Evolutionary conservation across 2,888 invertebrate species (phyloP).

Genomic region (Labia minor): DNA sequence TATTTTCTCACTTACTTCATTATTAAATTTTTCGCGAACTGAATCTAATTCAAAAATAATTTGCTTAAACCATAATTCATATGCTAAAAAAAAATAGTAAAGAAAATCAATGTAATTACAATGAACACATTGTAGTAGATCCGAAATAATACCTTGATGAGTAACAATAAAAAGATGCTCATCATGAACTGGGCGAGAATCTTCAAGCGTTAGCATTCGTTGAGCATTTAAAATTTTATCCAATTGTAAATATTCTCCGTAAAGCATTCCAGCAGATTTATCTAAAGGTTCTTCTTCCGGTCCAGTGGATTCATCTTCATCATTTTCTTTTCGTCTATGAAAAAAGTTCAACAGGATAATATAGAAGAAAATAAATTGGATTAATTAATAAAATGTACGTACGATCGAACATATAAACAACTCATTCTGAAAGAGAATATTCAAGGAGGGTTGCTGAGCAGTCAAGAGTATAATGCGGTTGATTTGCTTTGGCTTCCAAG

Average conservation of each 20-base stretch:
- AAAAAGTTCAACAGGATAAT: too few relatives aligned
- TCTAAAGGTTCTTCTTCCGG: conserved; percentile 49
- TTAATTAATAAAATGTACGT: background rate
- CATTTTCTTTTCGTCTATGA: background rate
- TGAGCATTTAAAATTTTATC: conserved; percentile 77
- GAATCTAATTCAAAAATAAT: conserved; percentile 95
- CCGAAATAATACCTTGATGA: conserved; percentile 92
- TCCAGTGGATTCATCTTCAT: conserved; percentile 17
- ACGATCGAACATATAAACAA: background rate
- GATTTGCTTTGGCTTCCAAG: too few relatives aligned
- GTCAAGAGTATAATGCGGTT: too few relatives aligned
- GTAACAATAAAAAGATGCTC: conserved; percentile 96
- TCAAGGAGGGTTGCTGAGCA: too few relatives aligned
- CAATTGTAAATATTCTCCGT: conserved; percentile 81
- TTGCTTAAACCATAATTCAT: conserved; percentile 99
- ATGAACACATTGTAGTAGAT: background rate
- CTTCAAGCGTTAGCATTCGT: conserved; percentile 63
- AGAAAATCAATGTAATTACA: background rate
- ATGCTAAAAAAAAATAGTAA: conserved; percentile 54
- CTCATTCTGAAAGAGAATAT: background rate
- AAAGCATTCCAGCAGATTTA: conserved; percentile 69
- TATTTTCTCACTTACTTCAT: conserved; percentile 34
- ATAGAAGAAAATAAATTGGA: too few relatives aligned
- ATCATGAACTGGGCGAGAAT: conserved; percentile 74
- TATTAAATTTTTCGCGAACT: conserved; percentile 65